Base-by-base conservation (phyloP, 2,888 invertebrate species). In the Thyatira batis region DNA sequence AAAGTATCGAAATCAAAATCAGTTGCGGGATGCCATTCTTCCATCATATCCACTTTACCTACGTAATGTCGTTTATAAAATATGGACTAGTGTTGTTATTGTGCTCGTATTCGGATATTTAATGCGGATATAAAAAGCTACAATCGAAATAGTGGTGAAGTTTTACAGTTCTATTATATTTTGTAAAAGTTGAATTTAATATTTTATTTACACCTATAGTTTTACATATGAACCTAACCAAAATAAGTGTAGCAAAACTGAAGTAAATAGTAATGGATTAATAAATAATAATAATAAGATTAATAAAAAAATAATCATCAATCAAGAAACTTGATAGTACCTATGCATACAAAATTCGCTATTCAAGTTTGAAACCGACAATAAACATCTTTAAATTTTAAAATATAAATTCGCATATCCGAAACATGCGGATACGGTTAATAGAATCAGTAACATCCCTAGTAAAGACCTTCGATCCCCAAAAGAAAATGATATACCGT, bases 401-500 rank as follows among this genome's bases (percentile, higher is more conserved):
- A 28, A 17, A 27, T 17, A 17, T 13, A 8, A 9, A 9, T 8
- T 8, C 2, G 11, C 8, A 39, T 17, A 39, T 17, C 39, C 39
- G 3, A 17, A 27, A 4, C 3, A 8, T 48, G 25, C 17, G 48
- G 13, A 48, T 48, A 48, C 4, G 9, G 20, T 17, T 20, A 48
- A 48, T 48, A 20, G 25, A 27, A 20, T 11, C 46, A 25, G 8
- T 11, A 27, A 48, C 48, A 23, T 48, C 48, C 9, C 48, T 48
- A 48, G 48, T 27, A 17, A 53, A 50, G 55, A 52, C 63, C 56
- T 65, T 62, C 69, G 61, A 69, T 67, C 65, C 63, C 64, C 39
- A 54, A 46, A 63, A 59, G 64, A 63, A 73, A 66, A 73, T 70
- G 73, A 73, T 71, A 60, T 60, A 68, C 60, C 65, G 65, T 63